These are phyloP conservation scores for Aurelia aurita complex sp. Pacific DNA, from an alignment of 30 jellyfish, hydroid and myxozoan species.

Conservation along the genomic window DNA sequence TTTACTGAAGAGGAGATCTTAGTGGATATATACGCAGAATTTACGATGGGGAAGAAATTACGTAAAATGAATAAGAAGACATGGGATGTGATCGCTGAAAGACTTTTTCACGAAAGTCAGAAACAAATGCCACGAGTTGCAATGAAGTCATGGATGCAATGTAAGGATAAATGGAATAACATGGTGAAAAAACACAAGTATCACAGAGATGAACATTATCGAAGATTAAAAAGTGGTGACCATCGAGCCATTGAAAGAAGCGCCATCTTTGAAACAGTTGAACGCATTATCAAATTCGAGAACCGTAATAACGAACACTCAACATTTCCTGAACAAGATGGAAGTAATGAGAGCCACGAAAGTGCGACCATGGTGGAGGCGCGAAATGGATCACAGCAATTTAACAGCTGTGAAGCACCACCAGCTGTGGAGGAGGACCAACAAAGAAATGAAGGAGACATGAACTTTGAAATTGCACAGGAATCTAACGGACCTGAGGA, in stretches of 20 bases:
- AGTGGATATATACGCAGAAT: constrained; percentile 39
- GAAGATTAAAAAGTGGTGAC: constrained; percentile 1
- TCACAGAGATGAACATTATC: constrained; percentile 5
- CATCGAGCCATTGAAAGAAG: constrained; percentile 13
- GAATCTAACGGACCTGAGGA: no score
- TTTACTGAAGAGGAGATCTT: constrained; percentile 36
- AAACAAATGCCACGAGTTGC: constrained; percentile 40
- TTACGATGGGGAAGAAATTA: constrained; percentile 31
- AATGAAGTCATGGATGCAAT: constrained; percentile 61
- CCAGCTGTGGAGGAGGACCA: no score
- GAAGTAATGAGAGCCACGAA: background rate
- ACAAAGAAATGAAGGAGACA: no score
- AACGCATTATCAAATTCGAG: background rate
- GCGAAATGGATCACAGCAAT: background rate
- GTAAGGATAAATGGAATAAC: constrained; percentile 63
- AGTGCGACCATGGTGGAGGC: constrained; percentile 20
- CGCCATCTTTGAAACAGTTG: constrained; percentile 34
- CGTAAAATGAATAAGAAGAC: constrained; percentile 35
- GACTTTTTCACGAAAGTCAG: constrained; percentile 25
- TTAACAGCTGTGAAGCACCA: no score
- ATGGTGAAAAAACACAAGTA: constrained; percentile 50
- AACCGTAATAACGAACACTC: background rate
- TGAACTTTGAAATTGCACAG: no score
- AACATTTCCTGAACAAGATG: constrained; percentile 20
- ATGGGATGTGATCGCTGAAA: constrained; percentile 44